Evolutionary conservation across 1,140 invertebrate genomes (phyloP).

Genomic region (Onthophagus taurus): DNA sequence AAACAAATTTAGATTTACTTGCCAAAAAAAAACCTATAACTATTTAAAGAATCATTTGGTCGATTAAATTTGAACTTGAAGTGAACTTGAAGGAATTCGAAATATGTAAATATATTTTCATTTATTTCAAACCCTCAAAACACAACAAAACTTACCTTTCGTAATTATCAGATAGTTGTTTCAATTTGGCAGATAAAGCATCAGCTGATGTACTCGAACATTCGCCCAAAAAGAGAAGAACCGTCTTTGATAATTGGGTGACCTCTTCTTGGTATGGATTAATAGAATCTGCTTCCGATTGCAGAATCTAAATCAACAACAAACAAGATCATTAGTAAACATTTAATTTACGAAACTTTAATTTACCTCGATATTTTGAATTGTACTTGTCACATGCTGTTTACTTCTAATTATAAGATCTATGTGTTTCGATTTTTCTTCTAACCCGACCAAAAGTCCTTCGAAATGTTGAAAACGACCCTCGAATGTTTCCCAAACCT

Average conservation of each 20-base stretch:
- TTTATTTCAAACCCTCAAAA: too few relatives aligned
- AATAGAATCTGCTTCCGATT: constrained; percentile 48
- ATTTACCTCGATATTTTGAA: constrained; percentile 57
- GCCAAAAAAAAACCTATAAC: too few relatives aligned
- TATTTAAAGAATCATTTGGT: too few relatives aligned
- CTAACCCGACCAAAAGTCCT: constrained; percentile 48
- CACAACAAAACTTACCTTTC: constrained; percentile 42
- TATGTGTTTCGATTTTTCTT: constrained; percentile 64
- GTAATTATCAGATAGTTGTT: constrained; percentile 44
- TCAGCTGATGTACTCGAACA: constrained; percentile 45
- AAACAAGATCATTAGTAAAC: constrained; percentile 6
- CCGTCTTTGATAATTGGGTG: constrained; percentile 42
- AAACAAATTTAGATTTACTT: too few relatives aligned
- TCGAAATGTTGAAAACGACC: constrained; percentile 54
- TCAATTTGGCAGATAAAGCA: constrained; percentile 45
- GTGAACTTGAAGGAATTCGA: too few relatives aligned
- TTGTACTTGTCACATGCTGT: constrained; percentile 58
- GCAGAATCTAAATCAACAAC: constrained; percentile 45
- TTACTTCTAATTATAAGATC: constrained; percentile 63
- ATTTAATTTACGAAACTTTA: background rate
- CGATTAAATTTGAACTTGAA: too few relatives aligned
- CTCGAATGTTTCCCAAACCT: constrained; percentile 72
- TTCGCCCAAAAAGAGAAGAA: constrained; percentile 47
- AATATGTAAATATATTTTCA: too few relatives aligned
- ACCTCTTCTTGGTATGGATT: constrained; percentile 46